Evolutionary conservation across 2,888 invertebrate species (phyloP), one percentile per base, ranked within the genome.

Genomic region (Embidobia sp.): DNA sequence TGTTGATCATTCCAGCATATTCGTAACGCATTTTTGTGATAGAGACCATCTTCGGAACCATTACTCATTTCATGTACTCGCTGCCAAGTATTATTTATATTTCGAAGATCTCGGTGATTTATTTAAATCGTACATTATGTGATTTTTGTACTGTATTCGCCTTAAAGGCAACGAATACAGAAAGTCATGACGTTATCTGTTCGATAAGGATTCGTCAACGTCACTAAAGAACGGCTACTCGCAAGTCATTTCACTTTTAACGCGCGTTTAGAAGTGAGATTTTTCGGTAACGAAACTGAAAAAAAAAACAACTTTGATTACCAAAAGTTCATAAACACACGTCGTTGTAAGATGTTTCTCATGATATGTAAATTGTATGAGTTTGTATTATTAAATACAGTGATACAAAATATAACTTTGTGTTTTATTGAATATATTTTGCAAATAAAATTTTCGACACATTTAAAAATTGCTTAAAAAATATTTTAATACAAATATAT

Each of bases 71-170:
- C 27, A 48, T 78, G 76, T 77, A 81, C 79, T 82, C 80, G 79
- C 81, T 80, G 79, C 80, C 80, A 78, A 83, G 74, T 83, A 83
- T 85, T 83, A 82, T 84, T 85, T 85, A 80, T 85, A 83, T 81
- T 82, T 82, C 79, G 67, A 83, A 42, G 73, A 81, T 82, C 83
- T 77, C 80, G 80, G 78, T 69, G 69, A 83, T 53, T 79, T 78
- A 77, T 77, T 82, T 80, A 79, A 75, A 69, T 81, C 77, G 77
- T 72, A 66, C 79, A 29, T 66, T 70, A 78, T 77, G 77, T 74
- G 74, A 57, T 55, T 66, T 63, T 61, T n/a, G 55, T 42, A 64
- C 22, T 42, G 46, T 66, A 49, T 55, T 72, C 49, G 37, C 49
- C 48, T 75, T 5, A 75, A 74, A 67, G 64, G 64, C 33, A 64